Base-by-base conservation (phyloP, 2,113 vertebrate species). In the Nannobrachium achirus region DNA sequence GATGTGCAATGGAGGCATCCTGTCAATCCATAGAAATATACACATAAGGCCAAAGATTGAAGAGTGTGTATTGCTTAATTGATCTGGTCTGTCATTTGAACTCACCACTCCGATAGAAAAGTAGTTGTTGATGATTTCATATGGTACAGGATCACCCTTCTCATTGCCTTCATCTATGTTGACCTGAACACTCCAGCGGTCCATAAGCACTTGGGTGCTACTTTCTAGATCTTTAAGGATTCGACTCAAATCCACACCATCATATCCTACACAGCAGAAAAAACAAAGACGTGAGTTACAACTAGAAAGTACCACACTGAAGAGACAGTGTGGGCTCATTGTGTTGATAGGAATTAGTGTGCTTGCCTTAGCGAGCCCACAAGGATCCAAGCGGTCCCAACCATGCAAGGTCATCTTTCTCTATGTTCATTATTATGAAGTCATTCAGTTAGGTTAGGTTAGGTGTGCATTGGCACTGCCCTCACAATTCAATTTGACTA, bases 71-170 rank as follows among this genome's bases (percentile, higher is more conserved):
- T 57, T 10, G 7, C 40, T 14, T 9, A 3, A 9, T 15, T 57
- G 8, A 18, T 9, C 13, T 1, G 3, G 50, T 72, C 25, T 33
- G 25, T 44, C 39, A 10, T 51, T 20, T 52, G 62, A 20, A 89
- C 96, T 91, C 81, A 98, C 96, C 89, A 98, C 96, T 67, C 96
- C 96, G 1, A 98, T 95, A 51, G 96, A 97, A 90, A 98, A 98
- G 88, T 98, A 98, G 90, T 98, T 98, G 89, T 98, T 98, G 91
- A 98, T 95, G 84, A 98, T 98, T 46, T 96, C 94, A 16, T 96
- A 96, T 4, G 96, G 96, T 44, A 98, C 95, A 0, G 95, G 95
- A 78, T 98, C 96, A 0, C 95, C 95, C 70, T 92, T 82, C 73
- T 94, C 96, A 77, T 91, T 70, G 1, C 82, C 89, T 76, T 92